Percentiles rank a stretch among this genome's conserved stretches.
Conservation (phyloP, 2,888 invertebrate species). For the Ischnura elegans region DNA sequence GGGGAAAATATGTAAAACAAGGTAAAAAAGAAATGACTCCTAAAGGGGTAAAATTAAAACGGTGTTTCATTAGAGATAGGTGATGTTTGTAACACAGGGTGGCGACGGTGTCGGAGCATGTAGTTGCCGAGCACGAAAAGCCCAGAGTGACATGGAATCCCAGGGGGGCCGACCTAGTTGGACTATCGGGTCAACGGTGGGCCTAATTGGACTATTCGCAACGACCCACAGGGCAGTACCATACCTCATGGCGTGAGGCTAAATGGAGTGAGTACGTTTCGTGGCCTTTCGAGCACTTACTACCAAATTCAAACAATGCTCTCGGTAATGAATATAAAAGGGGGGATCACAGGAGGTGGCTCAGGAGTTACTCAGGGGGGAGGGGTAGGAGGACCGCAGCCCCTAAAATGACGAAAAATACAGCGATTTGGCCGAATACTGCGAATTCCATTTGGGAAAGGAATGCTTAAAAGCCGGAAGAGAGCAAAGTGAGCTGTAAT, state of each 20-base stretch:
- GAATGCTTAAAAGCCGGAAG: too few relatives aligned
- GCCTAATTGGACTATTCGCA: neutral
- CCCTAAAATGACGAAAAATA: too few relatives aligned
- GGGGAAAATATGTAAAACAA: too few relatives aligned
- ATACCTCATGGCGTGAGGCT: neutral
- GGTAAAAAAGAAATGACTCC: too few relatives aligned
- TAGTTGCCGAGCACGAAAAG: neutral
- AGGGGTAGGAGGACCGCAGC: too few relatives aligned
- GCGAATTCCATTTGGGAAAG: too few relatives aligned
- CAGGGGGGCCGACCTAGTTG: neutral
- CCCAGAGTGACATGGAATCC: neutral
- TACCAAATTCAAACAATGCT: too few relatives aligned
- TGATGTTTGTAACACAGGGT: neutral
- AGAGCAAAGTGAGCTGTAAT: too few relatives aligned
- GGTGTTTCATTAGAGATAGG: neutral
- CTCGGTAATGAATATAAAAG: too few relatives aligned
- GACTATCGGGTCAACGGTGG: neutral
- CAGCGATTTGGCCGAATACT: too few relatives aligned
- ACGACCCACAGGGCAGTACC: neutral
- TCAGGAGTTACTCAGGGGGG: too few relatives aligned
- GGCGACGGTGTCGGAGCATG: neutral
- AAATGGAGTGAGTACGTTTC: neutral
- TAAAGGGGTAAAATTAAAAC: neutral
- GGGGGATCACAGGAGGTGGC: too few relatives aligned
- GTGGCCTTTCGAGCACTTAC: neutral